These are phyloP conservation scores for Marasmarcha lunaedactyla DNA, from an alignment of 2,888 invertebrate genomes.

Conservation along the genomic window DNA sequence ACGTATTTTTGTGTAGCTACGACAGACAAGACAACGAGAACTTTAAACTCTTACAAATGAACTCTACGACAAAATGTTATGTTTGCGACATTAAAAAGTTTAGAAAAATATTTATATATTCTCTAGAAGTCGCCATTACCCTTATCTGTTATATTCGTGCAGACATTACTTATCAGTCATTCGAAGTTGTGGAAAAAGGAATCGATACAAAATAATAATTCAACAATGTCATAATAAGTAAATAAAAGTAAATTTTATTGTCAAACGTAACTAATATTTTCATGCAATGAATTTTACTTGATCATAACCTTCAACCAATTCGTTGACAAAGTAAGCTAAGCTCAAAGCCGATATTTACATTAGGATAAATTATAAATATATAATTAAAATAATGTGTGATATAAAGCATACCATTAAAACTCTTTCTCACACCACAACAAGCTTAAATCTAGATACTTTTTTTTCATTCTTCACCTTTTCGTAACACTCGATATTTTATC, in stretches of 20 bases:
- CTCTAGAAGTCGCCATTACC: slow-evolving; percentile 52
- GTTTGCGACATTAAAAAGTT: slow-evolving; percentile 60
- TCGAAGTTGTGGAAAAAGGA: slow-evolving; percentile 13
- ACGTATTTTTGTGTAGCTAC: too few relatives aligned
- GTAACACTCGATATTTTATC: too few relatives aligned
- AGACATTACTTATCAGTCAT: slow-evolving; percentile 56
- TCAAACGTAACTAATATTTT: slow-evolving; percentile 1
- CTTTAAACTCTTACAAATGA: slow-evolving; percentile 48
- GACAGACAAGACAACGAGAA: slow-evolving; percentile 31
- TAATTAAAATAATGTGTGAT: slow-evolving; percentile 28
- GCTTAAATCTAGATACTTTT: slow-evolving; percentile 4
- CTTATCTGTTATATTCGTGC: slow-evolving; percentile 48
- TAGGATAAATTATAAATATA: slow-evolving; percentile 30
- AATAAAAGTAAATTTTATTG: slow-evolving; percentile 4
- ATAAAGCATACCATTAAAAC: slow-evolving; percentile 33
- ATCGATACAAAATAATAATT: slow-evolving; percentile 8
- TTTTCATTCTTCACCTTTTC: not conserved
- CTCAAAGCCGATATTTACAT: slow-evolving; percentile 6
- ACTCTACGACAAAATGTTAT: slow-evolving; percentile 35
- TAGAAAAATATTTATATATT: slow-evolving; percentile 66
- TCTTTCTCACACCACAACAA: slow-evolving; percentile 16
- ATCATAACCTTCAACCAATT: not conserved
- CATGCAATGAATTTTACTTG: not conserved
- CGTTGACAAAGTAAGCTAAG: not conserved
- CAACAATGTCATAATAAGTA: slow-evolving; percentile 3